Conservation (phyloP, 2,113 vertebrate genomes). For the Ophthalmolycus amberensis region DNA sequence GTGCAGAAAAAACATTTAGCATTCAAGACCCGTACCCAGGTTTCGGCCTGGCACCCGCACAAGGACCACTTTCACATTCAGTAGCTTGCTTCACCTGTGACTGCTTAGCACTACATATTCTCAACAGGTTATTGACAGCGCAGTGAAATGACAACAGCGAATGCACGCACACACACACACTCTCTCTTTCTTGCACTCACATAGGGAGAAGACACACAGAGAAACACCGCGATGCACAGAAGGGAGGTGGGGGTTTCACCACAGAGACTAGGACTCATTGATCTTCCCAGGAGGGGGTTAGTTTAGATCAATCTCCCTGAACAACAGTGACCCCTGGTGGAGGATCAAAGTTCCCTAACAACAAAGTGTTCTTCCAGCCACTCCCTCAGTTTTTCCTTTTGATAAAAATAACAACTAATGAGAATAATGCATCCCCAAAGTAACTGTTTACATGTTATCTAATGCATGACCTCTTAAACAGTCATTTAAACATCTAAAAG, state of each 20-base stretch:
- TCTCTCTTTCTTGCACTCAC: not conserved
- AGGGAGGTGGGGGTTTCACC: slow-evolving; percentile 20
- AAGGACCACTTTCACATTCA: slow-evolving; percentile 57
- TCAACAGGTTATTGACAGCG: slow-evolving; percentile 40
- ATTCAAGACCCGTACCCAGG: slow-evolving; percentile 33
- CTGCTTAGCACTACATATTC: slow-evolving; percentile 48
- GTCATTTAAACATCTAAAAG: not conserved
- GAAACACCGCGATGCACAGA: slow-evolving; percentile 47
- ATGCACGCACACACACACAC: not conserved
- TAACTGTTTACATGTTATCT: not conserved
- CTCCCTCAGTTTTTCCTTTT: not conserved
- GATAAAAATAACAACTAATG: not conserved
- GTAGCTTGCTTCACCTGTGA: slow-evolving; percentile 33
- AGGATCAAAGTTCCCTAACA: slow-evolving; percentile 55
- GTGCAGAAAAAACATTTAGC: slow-evolving; percentile 29
- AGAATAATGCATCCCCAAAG: not conserved
- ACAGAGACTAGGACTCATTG: slow-evolving; percentile 65
- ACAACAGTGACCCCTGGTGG: slow-evolving; percentile 84
- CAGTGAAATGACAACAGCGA: slow-evolving; percentile 22
- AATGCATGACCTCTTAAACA: not conserved
- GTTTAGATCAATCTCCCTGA: slow-evolving; percentile 69
- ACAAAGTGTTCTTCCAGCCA: slow-evolving; percentile 28
- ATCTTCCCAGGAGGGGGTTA: slow-evolving; percentile 61
- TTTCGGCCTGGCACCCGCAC: slow-evolving; percentile 27
- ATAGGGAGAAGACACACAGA: not conserved